These are phyloP conservation scores for Saccostrea cuccullata DNA, from an alignment of 1,140 invertebrate species.

Conservation along the genomic window DNA sequence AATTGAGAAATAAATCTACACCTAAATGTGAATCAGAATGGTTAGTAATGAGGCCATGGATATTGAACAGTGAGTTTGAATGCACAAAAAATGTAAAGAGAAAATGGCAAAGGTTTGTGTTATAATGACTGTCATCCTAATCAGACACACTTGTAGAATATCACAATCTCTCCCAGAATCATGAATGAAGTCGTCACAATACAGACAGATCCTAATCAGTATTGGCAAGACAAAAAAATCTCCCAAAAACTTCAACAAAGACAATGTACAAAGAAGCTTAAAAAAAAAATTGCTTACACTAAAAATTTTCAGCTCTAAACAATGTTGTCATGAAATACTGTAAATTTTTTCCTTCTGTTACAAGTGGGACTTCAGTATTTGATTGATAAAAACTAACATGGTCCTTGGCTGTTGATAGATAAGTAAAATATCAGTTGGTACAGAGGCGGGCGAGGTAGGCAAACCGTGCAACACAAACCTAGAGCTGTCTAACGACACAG, in stretches of 20 bases:
- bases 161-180: neutral
- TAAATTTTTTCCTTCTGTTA: neutral
- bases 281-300: neutral
- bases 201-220: neutral
- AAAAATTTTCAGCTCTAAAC: too few relatives aligned
- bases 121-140: neutral
- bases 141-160: slow-evolving; percentile 24
- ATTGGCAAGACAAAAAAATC: slow-evolving; percentile 17
- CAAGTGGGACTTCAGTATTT: neutral
- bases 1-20: slow-evolving; percentile 32
- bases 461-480: neutral
- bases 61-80: neutral
- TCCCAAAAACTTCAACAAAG: neutral
- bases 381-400: neutral
- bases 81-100: neutral
- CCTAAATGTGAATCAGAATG: slow-evolving; percentile 14
- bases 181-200: slow-evolving; percentile 3
- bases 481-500: neutral
- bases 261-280: neutral
- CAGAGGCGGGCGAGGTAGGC: neutral
- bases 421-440: neutral
- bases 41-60: neutral
- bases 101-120: neutral
- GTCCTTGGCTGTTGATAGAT: neutral
- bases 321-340: neutral